Evolutionary conservation across 2,888 invertebrate species (phyloP), one percentile per base, ranked within the genome.

Genomic region (Yponomeuta evonymella): DNA sequence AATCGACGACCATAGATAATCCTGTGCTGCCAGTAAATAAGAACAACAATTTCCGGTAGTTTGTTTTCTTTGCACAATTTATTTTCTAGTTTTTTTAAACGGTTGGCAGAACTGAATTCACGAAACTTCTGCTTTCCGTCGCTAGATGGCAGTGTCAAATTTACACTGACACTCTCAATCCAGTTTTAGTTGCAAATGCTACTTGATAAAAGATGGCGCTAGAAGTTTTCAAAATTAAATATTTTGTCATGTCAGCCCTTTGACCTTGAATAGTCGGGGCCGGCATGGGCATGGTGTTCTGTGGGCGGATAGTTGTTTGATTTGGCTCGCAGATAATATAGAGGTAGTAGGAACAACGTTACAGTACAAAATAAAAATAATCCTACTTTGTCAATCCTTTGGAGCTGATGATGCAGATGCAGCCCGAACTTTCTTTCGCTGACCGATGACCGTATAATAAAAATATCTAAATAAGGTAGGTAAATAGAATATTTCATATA

Each of bases 1-100:
- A 78, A 72, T 81, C 29, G n/a, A 64, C 9, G 11, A 68, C 68
- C 68, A 68, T 29, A 68, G 48, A 68, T 23, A 68, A 68, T 12
- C 23, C 12, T 9, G 51, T 51, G 48, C 43, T 68, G 68, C 68
- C 68, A 48, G 48, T 23, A 11, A 48, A 29, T 1, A 29, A 1
- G 12, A 58, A 58, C 51, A 58, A 58, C 51, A 10, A 68, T 12
- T 48, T 68, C 68, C 51, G 68, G 23, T 51, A 29, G 48, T 15
- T 5, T 66, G 66, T 33, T 30, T 66, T 36, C 36, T 36, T 48
- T 33, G 36, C 33, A 66, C 66, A 36, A 30, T 5, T 23, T 9
- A 15, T 30, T 66, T 66, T 36, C 30, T 1, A 30, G 3, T 1
- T 4, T n/a, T 29, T n/a, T 29, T n/a, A 6, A 11, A n/a, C 10